Percentiles rank a stretch among this genome's conserved stretches.
phyloP scores from a whole-genome alignment of 92 coral and sea anemone species.

The Epizoanthus illoricatus region DNA sequence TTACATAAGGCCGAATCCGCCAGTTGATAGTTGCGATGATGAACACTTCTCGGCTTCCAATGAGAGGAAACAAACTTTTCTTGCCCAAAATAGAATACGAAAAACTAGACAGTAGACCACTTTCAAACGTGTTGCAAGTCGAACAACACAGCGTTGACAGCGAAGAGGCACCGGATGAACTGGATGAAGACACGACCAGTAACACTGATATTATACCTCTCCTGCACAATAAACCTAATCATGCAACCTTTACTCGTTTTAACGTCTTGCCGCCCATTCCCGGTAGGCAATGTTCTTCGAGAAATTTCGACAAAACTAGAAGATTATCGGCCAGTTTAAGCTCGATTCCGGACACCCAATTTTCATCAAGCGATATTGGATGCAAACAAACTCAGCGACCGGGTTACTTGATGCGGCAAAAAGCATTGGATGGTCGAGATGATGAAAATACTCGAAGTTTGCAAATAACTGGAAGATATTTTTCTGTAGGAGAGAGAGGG shows the following conservation, averaged over 20 bases:
- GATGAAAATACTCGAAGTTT: neutral
- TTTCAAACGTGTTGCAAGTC: slow-evolving; percentile 28
- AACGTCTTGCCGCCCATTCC: slow-evolving; percentile 79
- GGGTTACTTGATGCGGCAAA: slow-evolving; percentile 18
- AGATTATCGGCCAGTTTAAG: slow-evolving; percentile 10
- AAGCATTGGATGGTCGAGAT: neutral
- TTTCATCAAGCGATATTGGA: neutral
- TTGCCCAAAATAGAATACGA: slow-evolving; percentile 77
- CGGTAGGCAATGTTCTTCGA: slow-evolving; percentile 21
- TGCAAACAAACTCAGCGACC: slow-evolving; percentile 10
- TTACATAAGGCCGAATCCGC: neutral
- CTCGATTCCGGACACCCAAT: neutral
- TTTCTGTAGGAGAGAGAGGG: slow-evolving; percentile 4
- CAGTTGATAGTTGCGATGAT: neutral
- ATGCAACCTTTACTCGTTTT: slow-evolving; percentile 64
- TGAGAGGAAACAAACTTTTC: slow-evolving; percentile 65
- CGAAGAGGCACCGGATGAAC: slow-evolving; percentile 31
- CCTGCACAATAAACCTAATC: slow-evolving; percentile 31
- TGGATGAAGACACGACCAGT: slow-evolving; percentile 31
- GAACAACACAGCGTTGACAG: slow-evolving; percentile 42
- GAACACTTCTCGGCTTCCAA: slow-evolving; percentile 25
- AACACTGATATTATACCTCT: slow-evolving; percentile 32
- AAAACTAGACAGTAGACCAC: slow-evolving; percentile 41
- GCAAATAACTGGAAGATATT: neutral
- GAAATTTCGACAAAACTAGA: slow-evolving; percentile 6